These are phyloP conservation scores for Drosophila persimilis DNA, from an alignment of 1,140 invertebrate genomes.

Conservation along the genomic window DNA sequence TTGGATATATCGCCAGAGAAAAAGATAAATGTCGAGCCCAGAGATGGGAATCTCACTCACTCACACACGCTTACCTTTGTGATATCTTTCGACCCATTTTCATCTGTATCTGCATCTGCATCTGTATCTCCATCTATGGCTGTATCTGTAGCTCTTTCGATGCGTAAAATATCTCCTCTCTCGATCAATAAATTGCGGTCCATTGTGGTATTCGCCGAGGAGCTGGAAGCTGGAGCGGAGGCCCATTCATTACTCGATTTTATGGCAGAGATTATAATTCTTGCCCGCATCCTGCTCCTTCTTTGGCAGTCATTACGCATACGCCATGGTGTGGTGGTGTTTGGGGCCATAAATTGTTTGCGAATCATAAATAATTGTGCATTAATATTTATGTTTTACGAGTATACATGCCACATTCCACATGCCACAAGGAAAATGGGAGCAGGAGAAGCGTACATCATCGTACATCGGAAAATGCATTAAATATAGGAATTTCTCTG, in stretches of 20 bases:
- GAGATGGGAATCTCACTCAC: too few relatives aligned
- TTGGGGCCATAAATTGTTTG: conserved; percentile 45
- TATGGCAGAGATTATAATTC: conserved; percentile 37
- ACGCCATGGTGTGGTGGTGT: conserved; percentile 42
- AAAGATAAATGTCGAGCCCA: too few relatives aligned
- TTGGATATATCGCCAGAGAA: too few relatives aligned
- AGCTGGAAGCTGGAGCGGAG: not conserved
- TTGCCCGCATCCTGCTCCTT: conserved; percentile 20
- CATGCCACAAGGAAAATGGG: conserved; percentile 12
- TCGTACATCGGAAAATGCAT: too few relatives aligned
- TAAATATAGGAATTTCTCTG: too few relatives aligned
- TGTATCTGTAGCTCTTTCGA: too few relatives aligned
- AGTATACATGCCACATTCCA: conserved; percentile 5
- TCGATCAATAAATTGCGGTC: conserved; percentile 6
- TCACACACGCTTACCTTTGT: too few relatives aligned
- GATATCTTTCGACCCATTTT: too few relatives aligned
- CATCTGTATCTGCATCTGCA: too few relatives aligned
- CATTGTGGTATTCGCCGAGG: not conserved
- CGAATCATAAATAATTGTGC: conserved; percentile 46
- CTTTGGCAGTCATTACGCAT: conserved; percentile 52
- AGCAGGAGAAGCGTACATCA: not conserved
- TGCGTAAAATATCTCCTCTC: too few relatives aligned
- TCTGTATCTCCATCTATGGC: too few relatives aligned
- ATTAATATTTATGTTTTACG: conserved; percentile 52
- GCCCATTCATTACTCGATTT: conserved; percentile 41